These are phyloP conservation scores for Eugnorisma glareosa DNA, from an alignment of 2,888 invertebrate species.

Conservation along the genomic window DNA sequence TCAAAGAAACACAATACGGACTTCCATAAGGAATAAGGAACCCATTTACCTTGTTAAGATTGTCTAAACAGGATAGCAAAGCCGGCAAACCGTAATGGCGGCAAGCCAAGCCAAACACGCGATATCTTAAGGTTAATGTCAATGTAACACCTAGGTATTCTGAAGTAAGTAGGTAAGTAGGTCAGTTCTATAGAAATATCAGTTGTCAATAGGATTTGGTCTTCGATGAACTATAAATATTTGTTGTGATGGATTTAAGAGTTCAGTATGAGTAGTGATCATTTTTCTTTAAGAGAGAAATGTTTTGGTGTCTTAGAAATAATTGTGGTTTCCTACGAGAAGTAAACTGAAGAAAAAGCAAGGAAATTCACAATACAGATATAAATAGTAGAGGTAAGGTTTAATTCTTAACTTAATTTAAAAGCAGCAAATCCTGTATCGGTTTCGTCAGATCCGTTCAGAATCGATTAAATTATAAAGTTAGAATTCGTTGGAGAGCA, in stretches of 20 bases:
- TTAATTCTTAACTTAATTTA: background rate
- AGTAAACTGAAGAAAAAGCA: background rate
- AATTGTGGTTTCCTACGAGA: background rate
- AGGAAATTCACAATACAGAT: background rate
- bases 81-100: conserved; percentile 23
- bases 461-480: background rate
- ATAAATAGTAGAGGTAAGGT: conserved; percentile 6
- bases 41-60: conserved; percentile 50
- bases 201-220: background rate
- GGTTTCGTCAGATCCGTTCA: background rate
- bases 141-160: conserved; percentile 31
- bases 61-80: conserved; percentile 61
- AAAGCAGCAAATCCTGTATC: too few relatives aligned
- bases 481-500: background rate
- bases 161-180: background rate
- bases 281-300: background rate
- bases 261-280: background rate
- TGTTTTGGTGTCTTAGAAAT: background rate
- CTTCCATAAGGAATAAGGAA: conserved; percentile 52
- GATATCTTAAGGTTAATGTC: conserved; percentile 62
- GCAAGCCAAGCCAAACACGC: conserved; percentile 49
- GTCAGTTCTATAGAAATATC: conserved; percentile 4
- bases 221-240: background rate
- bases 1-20: conserved; percentile 13
- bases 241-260: background rate